Percentiles rank a stretch among this genome's conserved stretches.
Conservation (phyloP, 2,113 vertebrate species). For the Silurus asotus region DNA sequence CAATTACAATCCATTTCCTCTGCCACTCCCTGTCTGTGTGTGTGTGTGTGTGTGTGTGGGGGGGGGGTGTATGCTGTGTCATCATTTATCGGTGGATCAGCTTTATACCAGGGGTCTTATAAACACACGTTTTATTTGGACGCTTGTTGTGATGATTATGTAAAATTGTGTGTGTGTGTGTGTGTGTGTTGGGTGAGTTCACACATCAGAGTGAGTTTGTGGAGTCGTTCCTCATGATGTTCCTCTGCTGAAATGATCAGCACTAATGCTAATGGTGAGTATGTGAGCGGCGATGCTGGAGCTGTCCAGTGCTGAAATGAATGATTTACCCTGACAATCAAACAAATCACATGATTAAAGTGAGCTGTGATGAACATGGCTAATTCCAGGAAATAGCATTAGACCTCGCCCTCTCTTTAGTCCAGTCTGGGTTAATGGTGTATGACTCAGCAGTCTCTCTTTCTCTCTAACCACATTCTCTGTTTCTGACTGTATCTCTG, state of each 20-base stretch:
- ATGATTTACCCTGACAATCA: background rate
- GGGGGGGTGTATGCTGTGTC: background rate
- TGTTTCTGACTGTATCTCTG: background rate
- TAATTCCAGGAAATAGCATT: conserved; percentile 15
- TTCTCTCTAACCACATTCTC: background rate
- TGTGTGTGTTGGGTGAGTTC: too few relatives aligned
- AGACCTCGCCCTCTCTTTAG: background rate
- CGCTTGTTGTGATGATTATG: background rate
- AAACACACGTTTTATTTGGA: background rate
- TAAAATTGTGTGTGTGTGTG: background rate
- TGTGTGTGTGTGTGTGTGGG: conserved; percentile 2
- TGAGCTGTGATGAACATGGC: background rate
- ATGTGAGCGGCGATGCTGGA: background rate
- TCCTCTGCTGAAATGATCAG: background rate
- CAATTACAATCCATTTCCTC: conserved; percentile 15
- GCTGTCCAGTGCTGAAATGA: conserved; percentile 12
- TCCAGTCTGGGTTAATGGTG: background rate
- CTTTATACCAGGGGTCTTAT: background rate
- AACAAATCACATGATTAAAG: background rate
- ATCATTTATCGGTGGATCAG: background rate
- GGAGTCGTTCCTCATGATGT: background rate
- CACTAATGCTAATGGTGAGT: background rate
- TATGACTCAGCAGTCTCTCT: conserved; percentile 14
- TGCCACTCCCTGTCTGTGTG: conserved; percentile 12
- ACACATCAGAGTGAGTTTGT: too few relatives aligned